Percentiles rank a stretch among this genome's conserved stretches.
These are phyloP conservation scores for Aphodius granarius DNA, from an alignment of 2,888 invertebrate genomes.

Conservation along the genomic window DNA sequence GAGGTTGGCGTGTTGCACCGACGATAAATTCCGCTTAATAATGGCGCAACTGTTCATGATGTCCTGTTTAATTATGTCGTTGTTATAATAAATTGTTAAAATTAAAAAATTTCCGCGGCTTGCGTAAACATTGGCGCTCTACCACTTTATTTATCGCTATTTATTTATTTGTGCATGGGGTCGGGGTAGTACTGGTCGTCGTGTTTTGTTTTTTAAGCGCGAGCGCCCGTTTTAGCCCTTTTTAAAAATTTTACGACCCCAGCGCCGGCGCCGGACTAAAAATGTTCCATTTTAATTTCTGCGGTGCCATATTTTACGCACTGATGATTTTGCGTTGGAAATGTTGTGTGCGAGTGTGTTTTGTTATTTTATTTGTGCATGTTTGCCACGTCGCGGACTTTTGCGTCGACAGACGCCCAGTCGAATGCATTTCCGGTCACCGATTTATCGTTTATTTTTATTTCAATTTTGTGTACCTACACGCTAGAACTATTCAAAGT, in stretches of 20 bases:
- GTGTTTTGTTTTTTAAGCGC: neutral
- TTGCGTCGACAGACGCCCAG: neutral
- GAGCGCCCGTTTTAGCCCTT: neutral
- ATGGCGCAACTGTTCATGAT: conserved; percentile 30
- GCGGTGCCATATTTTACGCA: neutral
- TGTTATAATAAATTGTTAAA: conserved; percentile 28
- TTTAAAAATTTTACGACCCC: neutral
- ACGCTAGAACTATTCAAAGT: neutral
- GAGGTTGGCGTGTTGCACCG: conserved; percentile 15
- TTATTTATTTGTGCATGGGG: neutral
- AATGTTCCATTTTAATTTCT: neutral
- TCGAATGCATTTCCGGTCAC: neutral
- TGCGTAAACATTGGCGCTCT: neutral
- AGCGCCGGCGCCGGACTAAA: neutral
- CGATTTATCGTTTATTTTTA: neutral
- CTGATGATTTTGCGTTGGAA: neutral
- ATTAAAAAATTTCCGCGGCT: conserved; percentile 21
- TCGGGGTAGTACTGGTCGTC: neutral
- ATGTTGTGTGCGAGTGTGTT: no score
- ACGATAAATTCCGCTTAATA: conserved; percentile 28
- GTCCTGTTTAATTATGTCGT: conserved; percentile 27
- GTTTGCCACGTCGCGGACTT: neutral
- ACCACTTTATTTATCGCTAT: conserved; percentile 4
- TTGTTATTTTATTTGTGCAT: neutral
- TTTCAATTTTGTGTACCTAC: neutral